Percentiles rank a stretch among this genome's conserved stretches.
Conservation (phyloP, 2,113 vertebrate genomes). For the Notarius quadriscutis region DNA sequence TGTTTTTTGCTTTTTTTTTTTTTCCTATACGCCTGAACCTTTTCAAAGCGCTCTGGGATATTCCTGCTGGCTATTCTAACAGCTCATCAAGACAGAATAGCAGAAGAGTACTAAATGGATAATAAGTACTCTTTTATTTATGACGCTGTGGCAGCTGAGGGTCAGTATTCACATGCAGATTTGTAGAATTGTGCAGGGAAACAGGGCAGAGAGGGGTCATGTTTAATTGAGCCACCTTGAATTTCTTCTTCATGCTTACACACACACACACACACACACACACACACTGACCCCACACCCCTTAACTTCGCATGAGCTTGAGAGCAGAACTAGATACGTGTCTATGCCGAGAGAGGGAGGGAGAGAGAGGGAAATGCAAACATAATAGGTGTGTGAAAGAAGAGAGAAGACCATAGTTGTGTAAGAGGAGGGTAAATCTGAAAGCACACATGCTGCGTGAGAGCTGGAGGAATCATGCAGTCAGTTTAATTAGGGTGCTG, state of each 20-base stretch:
- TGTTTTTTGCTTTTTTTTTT: background rate
- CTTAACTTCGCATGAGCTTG: constrained; percentile 4
- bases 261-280: background rate
- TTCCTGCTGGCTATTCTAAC: constrained; percentile 56
- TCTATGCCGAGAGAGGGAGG: background rate
- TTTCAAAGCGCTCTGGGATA: constrained; percentile 16
- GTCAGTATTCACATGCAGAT: constrained; percentile 89
- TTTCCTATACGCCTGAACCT: background rate
- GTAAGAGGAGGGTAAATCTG: background rate
- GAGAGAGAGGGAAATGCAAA: background rate
- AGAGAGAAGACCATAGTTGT: background rate
- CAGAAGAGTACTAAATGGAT: constrained; percentile 85
- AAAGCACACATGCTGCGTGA: background rate
- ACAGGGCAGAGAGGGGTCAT: constrained; percentile 87
- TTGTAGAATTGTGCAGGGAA: constrained; percentile 82
- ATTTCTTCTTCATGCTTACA: background rate
- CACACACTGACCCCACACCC: background rate
- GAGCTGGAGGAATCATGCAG: background rate
- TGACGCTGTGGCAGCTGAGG: constrained; percentile 81
- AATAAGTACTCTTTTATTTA: constrained; percentile 87
- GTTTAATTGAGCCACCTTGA: constrained; percentile 73
- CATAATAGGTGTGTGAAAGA: background rate
- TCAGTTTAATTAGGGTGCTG: background rate
- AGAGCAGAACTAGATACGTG: background rate
- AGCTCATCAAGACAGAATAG: constrained; percentile 75